Evolutionary conservation across 2,797 vertebrate genomes (phyloP).

Genomic region (Scleropages formosus): DNA sequence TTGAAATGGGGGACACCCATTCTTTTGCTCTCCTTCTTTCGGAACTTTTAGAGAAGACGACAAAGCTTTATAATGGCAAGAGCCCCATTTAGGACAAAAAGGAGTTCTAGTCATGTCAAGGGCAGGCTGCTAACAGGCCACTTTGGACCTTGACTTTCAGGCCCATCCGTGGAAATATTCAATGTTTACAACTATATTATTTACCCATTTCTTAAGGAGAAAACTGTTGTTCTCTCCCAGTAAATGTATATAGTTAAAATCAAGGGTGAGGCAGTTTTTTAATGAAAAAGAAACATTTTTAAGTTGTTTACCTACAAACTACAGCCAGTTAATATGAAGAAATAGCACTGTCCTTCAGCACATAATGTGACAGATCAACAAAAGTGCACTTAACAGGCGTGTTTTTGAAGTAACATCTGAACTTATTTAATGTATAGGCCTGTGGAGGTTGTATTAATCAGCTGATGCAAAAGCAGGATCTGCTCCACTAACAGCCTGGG

Average conservation of each 20-base stretch:
- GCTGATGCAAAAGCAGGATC: background rate
- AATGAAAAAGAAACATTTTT: no score
- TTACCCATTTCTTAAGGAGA: background rate
- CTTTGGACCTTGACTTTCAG: background rate
- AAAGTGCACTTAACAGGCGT: no score
- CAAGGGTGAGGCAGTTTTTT: no score
- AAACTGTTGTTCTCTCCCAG: no score
- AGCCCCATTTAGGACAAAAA: slow-evolving; percentile 62
- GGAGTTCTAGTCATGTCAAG: slow-evolving; percentile 55
- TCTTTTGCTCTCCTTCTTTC: slow-evolving; percentile 62
- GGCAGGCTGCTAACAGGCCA: slow-evolving; percentile 54
- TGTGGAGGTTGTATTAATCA: background rate
- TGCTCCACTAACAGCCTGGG: background rate
- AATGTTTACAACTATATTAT: background rate
- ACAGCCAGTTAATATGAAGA: no score
- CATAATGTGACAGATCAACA: no score
- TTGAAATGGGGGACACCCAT: slow-evolving; percentile 41
- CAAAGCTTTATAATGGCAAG: slow-evolving; percentile 66
- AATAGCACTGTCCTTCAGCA: no score
- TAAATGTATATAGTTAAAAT: no score
- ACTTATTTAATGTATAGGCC: background rate
- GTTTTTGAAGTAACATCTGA: no score
- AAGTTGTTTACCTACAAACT: no score
- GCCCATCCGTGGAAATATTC: background rate
- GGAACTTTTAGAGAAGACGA: slow-evolving; percentile 58